Evolutionary conservation across 2,888 invertebrate species (phyloP).

Genomic region (Latrodectus hesperus): DNA sequence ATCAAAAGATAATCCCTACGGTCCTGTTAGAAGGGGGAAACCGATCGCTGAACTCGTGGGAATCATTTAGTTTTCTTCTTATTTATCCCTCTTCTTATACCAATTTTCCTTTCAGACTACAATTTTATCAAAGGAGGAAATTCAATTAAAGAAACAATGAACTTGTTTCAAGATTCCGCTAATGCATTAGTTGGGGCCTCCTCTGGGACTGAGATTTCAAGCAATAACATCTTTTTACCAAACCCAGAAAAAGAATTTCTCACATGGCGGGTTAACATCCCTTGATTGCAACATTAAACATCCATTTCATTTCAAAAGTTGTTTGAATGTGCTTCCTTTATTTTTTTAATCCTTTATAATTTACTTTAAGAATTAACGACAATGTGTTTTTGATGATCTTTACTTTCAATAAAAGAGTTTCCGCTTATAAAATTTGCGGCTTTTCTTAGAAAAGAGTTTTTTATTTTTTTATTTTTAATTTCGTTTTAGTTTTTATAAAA

Average conservation of each 20-base stretch:
- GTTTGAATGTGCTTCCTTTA: neutral
- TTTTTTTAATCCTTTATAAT: neutral
- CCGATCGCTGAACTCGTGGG: neutral
- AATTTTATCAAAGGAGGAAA: constrained; percentile 17
- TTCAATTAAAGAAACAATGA: constrained; percentile 40
- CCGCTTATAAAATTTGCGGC: too few relatives aligned
- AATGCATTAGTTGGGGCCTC: neutral
- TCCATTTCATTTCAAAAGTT: neutral
- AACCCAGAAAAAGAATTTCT: neutral
- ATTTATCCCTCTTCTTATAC: neutral
- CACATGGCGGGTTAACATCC: neutral
- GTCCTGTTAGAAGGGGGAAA: neutral
- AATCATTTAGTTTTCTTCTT: neutral
- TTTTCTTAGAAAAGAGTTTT: too few relatives aligned
- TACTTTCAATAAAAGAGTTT: too few relatives aligned
- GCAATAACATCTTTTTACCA: neutral
- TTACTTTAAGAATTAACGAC: neutral
- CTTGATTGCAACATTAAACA: neutral
- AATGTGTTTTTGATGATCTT: neutral
- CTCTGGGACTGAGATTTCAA: neutral
- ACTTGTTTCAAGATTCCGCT: neutral
- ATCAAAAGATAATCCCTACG: constrained; percentile 1
- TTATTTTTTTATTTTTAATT: too few relatives aligned
- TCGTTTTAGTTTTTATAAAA: too few relatives aligned
- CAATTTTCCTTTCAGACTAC: neutral